Conservation (phyloP, 92 coral and sea anemone genomes). For the Palythoa caribaeorum region DNA sequence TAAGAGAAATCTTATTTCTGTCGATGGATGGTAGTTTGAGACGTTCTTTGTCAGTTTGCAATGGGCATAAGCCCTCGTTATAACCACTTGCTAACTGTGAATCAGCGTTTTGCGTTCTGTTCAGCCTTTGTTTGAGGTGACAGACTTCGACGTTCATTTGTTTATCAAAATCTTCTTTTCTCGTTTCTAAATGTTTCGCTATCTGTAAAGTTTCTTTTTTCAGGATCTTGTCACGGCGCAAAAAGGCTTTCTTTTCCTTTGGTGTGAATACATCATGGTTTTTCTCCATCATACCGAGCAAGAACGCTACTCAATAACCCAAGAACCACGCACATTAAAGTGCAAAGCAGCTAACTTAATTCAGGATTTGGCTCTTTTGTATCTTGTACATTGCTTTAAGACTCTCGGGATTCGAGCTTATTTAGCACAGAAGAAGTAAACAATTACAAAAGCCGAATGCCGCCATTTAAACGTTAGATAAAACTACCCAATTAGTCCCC, state of each 20-base stretch:
- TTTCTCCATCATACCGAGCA: constrained; percentile 3
- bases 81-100: not conserved
- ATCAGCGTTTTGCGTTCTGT: not conserved
- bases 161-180: constrained; percentile 30
- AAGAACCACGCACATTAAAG: not conserved
- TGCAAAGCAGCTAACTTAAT: not conserved
- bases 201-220: not conserved
- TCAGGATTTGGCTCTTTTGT: not conserved
- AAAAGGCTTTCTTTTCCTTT: constrained; percentile 19
- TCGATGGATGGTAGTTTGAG: constrained; percentile 15
- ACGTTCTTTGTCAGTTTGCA: not conserved
- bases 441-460: not conserved
- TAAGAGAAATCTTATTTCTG: not conserved
- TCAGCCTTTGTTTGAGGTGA: not conserved
- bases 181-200: constrained; percentile 11
- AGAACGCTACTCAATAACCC: not conserved
- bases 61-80: not conserved
- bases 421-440: not conserved
- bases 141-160: not conserved
- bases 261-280: not conserved
- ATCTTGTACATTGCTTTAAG: not conserved
- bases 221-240: constrained; percentile 3
- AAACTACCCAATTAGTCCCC: not conserved
- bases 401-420: not conserved
- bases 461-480: not conserved